Conservation (phyloP, 1,140 invertebrate species). For the Aphelenchoides avenae region DNA sequence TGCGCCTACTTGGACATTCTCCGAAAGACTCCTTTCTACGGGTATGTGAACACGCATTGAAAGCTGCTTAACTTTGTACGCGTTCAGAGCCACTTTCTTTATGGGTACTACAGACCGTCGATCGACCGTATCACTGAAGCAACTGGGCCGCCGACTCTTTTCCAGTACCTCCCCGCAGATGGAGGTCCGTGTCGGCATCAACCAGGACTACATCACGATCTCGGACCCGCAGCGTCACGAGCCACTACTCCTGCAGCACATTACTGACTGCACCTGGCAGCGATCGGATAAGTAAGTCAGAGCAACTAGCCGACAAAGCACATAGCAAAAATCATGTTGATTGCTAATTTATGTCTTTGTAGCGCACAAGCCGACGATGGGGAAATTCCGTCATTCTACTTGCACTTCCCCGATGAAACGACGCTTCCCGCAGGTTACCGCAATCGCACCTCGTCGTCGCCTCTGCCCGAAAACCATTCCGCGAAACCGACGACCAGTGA, state of each 20-base stretch:
- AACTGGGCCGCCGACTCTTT: constrained; percentile 15
- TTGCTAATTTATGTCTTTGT: too few relatives aligned
- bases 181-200: constrained; percentile 34
- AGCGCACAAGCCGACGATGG: too few relatives aligned
- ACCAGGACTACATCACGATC: constrained; percentile 35
- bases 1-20: constrained; percentile 30
- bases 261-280: constrained; percentile 31
- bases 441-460: too few relatives aligned
- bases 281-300: constrained; percentile 35
- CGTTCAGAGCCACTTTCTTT: constrained; percentile 41
- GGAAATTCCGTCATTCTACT: too few relatives aligned
- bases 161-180: neutral
- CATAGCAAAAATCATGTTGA: too few relatives aligned
- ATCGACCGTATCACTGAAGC: constrained; percentile 6
- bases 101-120: constrained; percentile 27
- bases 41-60: constrained; percentile 8
- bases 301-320: too few relatives aligned
- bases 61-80: neutral
- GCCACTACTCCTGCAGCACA: constrained; percentile 16
- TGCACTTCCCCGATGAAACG: too few relatives aligned
- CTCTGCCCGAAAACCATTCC: too few relatives aligned
- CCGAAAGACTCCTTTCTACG: constrained; percentile 29
- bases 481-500: too few relatives aligned
- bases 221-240: constrained; percentile 30
- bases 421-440: too few relatives aligned